phyloP scores from a whole-genome alignment of 2,113 vertebrate species.

The Acanthisitta chloris region DNA sequence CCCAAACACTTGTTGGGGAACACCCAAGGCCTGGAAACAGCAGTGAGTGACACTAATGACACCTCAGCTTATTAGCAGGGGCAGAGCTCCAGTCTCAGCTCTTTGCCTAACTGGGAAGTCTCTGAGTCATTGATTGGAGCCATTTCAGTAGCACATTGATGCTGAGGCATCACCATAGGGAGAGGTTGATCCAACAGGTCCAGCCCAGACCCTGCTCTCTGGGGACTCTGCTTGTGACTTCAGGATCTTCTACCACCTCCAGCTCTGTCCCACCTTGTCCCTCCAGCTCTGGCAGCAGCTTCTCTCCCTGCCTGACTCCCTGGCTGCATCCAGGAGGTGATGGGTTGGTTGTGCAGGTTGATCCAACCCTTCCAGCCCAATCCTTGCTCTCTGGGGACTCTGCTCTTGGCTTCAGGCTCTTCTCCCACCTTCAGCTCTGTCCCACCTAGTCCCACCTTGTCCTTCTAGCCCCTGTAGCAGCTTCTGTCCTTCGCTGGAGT shows the following conservation, averaged over 20 bases:
- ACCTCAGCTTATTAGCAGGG: background rate
- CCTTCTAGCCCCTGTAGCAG: too few species aligned
- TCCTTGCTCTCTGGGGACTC: too few species aligned
- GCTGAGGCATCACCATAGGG: background rate
- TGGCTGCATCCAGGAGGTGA: background rate
- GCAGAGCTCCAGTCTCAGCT: background rate
- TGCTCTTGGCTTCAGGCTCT: too few species aligned
- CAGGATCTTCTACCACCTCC: background rate
- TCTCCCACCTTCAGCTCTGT: too few species aligned
- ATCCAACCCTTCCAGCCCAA: too few species aligned
- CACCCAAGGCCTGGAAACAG: background rate
- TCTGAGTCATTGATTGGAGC: constrained; percentile 28
- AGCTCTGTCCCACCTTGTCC: background rate
- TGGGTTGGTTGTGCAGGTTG: background rate
- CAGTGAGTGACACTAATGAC: background rate
- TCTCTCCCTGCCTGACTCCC: background rate
- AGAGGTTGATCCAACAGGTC: background rate
- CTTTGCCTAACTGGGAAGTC: background rate
- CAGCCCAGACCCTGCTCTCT: background rate
- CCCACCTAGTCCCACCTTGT: too few species aligned
- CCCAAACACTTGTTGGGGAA: background rate
- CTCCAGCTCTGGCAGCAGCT: background rate
- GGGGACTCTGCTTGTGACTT: background rate
- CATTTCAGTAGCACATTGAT: background rate
- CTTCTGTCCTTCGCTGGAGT: too few species aligned